Conservation (phyloP, 2,888 invertebrate genomes). For the Pammene aurita region DNA sequence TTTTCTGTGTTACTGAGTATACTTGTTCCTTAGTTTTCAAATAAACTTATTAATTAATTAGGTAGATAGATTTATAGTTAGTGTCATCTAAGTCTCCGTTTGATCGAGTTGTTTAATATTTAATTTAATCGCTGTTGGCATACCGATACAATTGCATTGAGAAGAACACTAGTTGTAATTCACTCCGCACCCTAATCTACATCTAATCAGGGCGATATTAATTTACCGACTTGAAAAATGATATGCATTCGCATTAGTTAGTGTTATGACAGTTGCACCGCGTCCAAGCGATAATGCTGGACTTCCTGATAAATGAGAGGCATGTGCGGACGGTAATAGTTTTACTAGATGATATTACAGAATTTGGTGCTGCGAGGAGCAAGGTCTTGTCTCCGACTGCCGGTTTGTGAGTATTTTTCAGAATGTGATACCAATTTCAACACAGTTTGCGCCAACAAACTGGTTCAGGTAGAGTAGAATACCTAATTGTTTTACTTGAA, state of each 20-base stretch:
- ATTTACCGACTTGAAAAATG: constrained; percentile 53
- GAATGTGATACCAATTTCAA: background rate
- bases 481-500: too few species aligned
- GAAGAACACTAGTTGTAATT: background rate
- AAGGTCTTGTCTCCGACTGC: background rate
- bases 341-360: constrained; percentile 48
- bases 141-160: background rate
- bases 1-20: too few species aligned
- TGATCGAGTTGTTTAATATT: background rate
- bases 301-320: constrained; percentile 70
- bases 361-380: background rate
- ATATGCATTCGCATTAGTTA: constrained; percentile 58
- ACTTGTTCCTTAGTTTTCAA: too few species aligned
- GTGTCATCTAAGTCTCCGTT: background rate
- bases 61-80: too few species aligned
- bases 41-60: too few species aligned
- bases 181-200: background rate
- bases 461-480: too few species aligned
- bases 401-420: background rate
- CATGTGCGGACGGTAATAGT: constrained; percentile 59
- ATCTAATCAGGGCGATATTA: constrained; percentile 39
- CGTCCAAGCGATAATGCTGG: constrained; percentile 71
- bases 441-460: background rate
- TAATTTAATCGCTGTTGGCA: background rate
- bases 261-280: constrained; percentile 71